These are phyloP conservation scores for Lathamus discolor DNA, from an alignment of 2,113 vertebrate genomes.

Conservation along the genomic window DNA sequence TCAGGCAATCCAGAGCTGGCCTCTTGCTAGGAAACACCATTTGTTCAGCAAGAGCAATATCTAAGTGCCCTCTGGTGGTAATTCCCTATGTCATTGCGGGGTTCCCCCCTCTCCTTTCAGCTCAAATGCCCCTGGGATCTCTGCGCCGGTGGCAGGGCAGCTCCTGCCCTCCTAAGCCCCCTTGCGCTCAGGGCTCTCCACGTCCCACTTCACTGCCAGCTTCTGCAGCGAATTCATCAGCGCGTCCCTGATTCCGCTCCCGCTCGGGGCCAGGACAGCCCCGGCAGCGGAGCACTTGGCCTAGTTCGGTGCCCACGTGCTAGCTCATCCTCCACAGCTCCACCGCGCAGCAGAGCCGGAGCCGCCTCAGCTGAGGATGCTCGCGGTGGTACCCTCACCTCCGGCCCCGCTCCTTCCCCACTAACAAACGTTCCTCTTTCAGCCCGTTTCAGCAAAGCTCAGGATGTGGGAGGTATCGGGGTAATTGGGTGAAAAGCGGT, in stretches of 20 bases:
- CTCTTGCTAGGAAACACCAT: background rate
- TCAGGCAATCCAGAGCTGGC: conserved; percentile 15
- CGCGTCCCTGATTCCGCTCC: background rate
- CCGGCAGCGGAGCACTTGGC: background rate
- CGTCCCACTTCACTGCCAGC: accelerated
- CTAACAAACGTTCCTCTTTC: background rate
- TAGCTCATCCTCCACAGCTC: background rate
- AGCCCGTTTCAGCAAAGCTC: background rate
- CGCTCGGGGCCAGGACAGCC: background rate
- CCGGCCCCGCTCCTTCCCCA: background rate
- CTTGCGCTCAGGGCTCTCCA: accelerated
- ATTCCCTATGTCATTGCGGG: background rate
- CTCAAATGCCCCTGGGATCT: background rate
- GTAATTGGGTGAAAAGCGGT: accelerated
- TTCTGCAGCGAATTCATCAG: background rate
- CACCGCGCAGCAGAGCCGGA: accelerated
- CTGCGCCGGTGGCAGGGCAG: accelerated
- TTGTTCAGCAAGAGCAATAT: background rate
- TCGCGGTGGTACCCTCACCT: accelerated
- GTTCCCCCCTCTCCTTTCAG: background rate
- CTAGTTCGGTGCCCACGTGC: background rate
- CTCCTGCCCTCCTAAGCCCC: background rate
- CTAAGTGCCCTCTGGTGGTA: conserved; percentile 45
- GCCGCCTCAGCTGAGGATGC: background rate
- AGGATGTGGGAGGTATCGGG: accelerated